Percentiles rank a stretch among this genome's conserved stretches.
Evolutionary conservation across 1,140 invertebrate genomes (phyloP).

Genomic region (Thereuonema tuberculata): DNA sequence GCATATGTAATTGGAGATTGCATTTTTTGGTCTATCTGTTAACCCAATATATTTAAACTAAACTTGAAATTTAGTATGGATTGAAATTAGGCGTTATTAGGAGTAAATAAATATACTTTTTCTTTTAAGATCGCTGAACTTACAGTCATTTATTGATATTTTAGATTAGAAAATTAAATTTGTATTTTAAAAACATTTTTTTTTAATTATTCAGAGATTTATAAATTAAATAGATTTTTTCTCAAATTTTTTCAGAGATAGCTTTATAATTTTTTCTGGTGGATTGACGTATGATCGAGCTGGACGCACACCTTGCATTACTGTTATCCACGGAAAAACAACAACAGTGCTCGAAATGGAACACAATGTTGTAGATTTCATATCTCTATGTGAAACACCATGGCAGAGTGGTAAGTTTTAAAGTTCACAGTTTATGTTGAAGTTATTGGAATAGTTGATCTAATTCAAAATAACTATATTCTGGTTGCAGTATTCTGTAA

Average conservation of each 20-base stretch:
- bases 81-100: too few species aligned
- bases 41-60: too few species aligned
- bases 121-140: too few species aligned
- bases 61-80: too few species aligned
- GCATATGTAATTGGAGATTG: too few species aligned
- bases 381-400: conserved; percentile 84
- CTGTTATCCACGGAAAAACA: conserved; percentile 84
- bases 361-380: conserved; percentile 93
- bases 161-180: too few species aligned
- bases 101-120: too few species aligned
- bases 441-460: neutral
- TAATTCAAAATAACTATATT: neutral
- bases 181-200: too few species aligned
- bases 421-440: neutral
- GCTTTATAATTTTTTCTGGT: conserved; percentile 87
- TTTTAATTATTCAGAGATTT: neutral
- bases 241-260: conserved; percentile 43
- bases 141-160: too few species aligned
- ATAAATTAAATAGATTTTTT: neutral
- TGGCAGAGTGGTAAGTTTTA: conserved; percentile 64
- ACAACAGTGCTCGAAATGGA: conserved; percentile 99
- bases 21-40: too few species aligned
- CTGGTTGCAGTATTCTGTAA: neutral
- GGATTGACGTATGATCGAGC: conserved; percentile 80
- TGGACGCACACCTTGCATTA: conserved; percentile 82